A percentile compares a stretch with the other conserved stretches of the same genome.
These are phyloP conservation scores for Synergus itoensis DNA, from an alignment of 2,888 invertebrate genomes.

Conservation along the genomic window DNA sequence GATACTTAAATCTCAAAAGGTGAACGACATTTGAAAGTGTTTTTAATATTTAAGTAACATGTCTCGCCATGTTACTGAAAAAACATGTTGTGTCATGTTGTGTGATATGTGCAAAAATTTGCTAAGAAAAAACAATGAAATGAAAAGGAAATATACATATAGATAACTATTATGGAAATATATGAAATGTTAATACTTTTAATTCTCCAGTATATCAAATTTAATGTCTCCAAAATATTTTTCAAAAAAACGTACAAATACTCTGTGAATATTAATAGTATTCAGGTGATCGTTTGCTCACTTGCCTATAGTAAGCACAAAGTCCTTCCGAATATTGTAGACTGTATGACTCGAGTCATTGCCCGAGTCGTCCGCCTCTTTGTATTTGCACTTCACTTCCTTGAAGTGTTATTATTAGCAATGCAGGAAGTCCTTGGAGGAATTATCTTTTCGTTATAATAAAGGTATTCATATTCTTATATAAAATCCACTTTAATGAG, in stretches of 20 bases:
- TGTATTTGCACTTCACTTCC: constrained; percentile 41
- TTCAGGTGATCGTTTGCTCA: constrained; percentile 4
- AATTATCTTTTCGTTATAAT: constrained; percentile 35
- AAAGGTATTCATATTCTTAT: constrained; percentile 29
- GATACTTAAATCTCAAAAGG: background rate
- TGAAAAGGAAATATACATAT: background rate
- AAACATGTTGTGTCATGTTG: no score
- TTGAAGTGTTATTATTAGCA: constrained; percentile 41
- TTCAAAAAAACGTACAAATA: background rate
- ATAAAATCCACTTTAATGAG: constrained; percentile 30
- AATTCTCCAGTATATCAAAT: background rate
- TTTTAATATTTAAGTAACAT: background rate
- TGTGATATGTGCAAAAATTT: no score
- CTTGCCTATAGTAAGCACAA: constrained; percentile 14
- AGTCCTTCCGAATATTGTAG: constrained; percentile 33
- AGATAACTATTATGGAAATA: no score
- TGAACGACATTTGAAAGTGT: background rate
- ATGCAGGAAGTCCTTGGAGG: constrained; percentile 34
- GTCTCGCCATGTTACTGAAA: background rate
- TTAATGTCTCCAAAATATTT: background rate
- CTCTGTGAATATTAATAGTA: background rate
- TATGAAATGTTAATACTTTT: background rate
- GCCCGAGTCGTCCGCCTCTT: constrained; percentile 41
- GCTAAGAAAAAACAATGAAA: background rate
- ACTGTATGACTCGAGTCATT: constrained; percentile 41